Conservation (phyloP, 2,797 vertebrate species). For the Sphenodon punctatus region DNA sequence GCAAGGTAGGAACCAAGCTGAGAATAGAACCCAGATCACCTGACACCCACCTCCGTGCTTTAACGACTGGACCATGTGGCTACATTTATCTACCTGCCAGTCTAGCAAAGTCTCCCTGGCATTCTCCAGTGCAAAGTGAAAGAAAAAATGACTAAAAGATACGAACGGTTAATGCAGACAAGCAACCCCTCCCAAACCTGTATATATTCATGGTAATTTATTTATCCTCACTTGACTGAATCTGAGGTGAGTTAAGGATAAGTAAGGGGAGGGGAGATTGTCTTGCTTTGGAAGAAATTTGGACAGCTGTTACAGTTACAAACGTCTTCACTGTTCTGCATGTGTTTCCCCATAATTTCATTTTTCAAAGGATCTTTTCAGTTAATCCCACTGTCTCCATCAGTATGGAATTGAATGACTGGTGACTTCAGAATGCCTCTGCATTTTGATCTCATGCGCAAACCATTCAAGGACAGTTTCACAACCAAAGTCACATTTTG, state of each 20-base stretch:
- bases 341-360: not conserved
- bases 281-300: not conserved
- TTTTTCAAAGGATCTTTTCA: not conserved
- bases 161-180: not conserved
- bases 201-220: not conserved
- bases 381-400: not conserved
- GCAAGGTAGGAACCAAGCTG: not conserved
- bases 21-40: accelerated
- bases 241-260: slow-evolving; percentile 62
- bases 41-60: accelerated
- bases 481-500: not conserved
- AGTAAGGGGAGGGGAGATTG: slow-evolving; percentile 27
- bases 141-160: not conserved
- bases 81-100: not conserved
- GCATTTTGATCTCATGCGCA: too few relatives aligned
- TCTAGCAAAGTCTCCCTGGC: accelerated
- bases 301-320: not conserved
- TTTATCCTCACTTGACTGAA: not conserved
- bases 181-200: too few relatives aligned
- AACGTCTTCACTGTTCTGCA: not conserved
- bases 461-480: not conserved
- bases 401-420: not conserved
- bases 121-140: accelerated
- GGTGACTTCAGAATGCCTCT: slow-evolving; percentile 11
- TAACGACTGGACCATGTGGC: accelerated